These are phyloP conservation scores for Propithecus coquereli DNA, from an alignment of 2,113 vertebrate genomes.

Conservation along the genomic window DNA sequence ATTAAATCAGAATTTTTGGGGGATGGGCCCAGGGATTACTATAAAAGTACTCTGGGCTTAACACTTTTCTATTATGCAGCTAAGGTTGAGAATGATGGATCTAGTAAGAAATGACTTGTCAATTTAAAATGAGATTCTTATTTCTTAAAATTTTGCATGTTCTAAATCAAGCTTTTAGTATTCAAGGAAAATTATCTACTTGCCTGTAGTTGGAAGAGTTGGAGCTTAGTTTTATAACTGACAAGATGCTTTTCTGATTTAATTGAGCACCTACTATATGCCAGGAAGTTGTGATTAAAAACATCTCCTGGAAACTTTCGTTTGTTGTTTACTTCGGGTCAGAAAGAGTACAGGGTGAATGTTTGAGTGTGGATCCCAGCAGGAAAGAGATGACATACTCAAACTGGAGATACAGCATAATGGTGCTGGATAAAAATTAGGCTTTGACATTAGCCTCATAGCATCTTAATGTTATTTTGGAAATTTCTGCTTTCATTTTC, in stretches of 20 bases:
- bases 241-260: background rate
- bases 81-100: background rate
- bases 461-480: background rate
- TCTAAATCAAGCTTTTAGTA: background rate
- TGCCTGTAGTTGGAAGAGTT: background rate
- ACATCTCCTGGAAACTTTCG: background rate
- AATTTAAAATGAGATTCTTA: constrained; percentile 22
- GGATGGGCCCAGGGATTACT: background rate
- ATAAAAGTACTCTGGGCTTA: background rate
- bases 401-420: background rate
- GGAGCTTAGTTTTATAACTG: background rate
- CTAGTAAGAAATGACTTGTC: background rate
- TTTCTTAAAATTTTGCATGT: background rate
- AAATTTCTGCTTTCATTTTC: background rate
- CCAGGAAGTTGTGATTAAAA: background rate
- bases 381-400: background rate
- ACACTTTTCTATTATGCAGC: background rate
- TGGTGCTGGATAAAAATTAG: background rate
- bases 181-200: background rate
- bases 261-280: background rate
- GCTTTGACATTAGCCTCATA: background rate
- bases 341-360: background rate
- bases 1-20: background rate
- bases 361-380: background rate
- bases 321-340: background rate